Percentiles rank a stretch among this genome's conserved stretches.
These are phyloP conservation scores for Leptura quadrifasciata DNA, from an alignment of 2,888 invertebrate genomes.

Conservation along the genomic window DNA sequence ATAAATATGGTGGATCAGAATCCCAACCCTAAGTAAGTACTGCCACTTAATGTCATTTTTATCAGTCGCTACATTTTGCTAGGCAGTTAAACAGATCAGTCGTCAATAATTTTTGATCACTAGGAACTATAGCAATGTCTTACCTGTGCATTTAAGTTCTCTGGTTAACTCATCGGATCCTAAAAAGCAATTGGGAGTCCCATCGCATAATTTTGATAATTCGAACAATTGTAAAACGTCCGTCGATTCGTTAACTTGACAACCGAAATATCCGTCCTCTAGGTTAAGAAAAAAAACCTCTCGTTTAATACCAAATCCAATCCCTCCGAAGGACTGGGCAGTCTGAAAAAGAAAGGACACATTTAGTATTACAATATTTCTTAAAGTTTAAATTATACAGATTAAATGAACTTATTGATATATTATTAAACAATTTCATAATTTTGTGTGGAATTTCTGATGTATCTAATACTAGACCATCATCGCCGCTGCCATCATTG, in stretches of 20 bases:
- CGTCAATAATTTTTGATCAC: no score
- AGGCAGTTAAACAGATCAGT: no score
- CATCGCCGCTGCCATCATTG: no score
- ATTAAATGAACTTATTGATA: no score
- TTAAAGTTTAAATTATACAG: no score
- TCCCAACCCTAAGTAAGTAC: no score
- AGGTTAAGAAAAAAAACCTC: conserved; percentile 97
- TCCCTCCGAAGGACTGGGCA: conserved; percentile 87
- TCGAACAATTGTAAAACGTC: conserved; percentile 96
- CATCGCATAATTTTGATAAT: conserved; percentile 95
- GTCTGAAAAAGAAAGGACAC: conserved; percentile 75
- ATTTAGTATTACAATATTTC: not conserved
- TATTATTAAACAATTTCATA: no score
- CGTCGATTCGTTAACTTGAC: conserved; percentile 97
- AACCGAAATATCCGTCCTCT: conserved; percentile 98
- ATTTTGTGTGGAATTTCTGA: no score
- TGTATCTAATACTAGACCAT: no score
- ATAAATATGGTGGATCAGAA: no score
- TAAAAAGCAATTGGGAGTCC: conserved; percentile 91
- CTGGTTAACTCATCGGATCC: conserved; percentile 93
- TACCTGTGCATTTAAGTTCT: conserved; percentile 96
- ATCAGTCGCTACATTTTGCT: no score
- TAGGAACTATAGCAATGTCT: conserved; percentile 67
- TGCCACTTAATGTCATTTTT: no score
- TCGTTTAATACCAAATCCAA: conserved; percentile 89